Evolutionary conservation across 2,113 vertebrate genomes (phyloP), one percentile per base, ranked within the genome.

Genomic region (Anarrhichthys ocellatus): DNA sequence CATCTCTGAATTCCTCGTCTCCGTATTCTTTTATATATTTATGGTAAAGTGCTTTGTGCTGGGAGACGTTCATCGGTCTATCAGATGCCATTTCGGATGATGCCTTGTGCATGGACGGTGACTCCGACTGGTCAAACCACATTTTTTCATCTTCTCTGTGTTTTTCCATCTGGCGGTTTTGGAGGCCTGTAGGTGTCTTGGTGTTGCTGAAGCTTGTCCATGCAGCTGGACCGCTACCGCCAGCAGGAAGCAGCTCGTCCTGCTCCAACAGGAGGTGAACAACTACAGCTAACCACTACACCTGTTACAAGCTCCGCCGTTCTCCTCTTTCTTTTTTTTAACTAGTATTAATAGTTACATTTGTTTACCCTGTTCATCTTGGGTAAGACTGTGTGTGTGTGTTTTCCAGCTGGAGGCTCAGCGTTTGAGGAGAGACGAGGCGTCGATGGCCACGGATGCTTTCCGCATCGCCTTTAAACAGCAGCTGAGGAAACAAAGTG

Each of bases 381-480:
- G 61, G 66, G 18, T 75, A 15, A 48, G 22, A 80, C 14, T 64
- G 27, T 50, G 29, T 79, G 29, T 29, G 29, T 29, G n/a, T 83
- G 42, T 84, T 91, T 80, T 88, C 9, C 85, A 99, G 98, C n/a
- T 93, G 81, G 96, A 97, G 76, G 75, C 91, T 67, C 89, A 96
- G 84, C 95, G 88, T 87, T 96, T 91, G 42, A 96, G 92, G 78
- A 97, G 94, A 89, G 96, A 98, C 42, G 97, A 99, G 88, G 97
- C 97, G 0, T 93, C 94, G 34, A 73, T 97, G 76, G 95, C 95
- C 90, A 96, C 96, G 18, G 98, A 98, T 70, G 97, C 97, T 2
- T 99, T 98, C 92, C 96, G 97, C 63, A 97, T 97, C 64, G 97
- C 97, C 1, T 99, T 98, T 88, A 97, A 99, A 87, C 97, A 98